These are phyloP conservation scores for Calliphora vomitoria DNA, from an alignment of 2,888 invertebrate genomes.

Conservation along the genomic window DNA sequence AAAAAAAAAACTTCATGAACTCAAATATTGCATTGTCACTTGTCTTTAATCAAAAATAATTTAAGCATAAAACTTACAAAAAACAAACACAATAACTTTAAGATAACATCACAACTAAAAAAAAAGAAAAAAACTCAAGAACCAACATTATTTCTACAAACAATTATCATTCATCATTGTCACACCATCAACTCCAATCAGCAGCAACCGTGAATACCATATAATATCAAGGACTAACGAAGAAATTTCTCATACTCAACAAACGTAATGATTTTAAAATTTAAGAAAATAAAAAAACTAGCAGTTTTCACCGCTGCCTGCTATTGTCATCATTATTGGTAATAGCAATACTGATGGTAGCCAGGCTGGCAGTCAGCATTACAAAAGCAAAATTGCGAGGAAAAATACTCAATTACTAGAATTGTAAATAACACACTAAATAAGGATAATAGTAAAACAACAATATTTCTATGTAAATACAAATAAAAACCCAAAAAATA, in stretches of 20 bases:
- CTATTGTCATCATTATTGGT: neutral
- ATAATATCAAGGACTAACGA: conserved; percentile 4
- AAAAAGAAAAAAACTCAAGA: neutral
- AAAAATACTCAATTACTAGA: conserved; percentile 7
- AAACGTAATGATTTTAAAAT: conserved; percentile 27
- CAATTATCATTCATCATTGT: conserved; percentile 72
- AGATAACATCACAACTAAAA: conserved; percentile 17
- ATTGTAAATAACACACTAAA: conserved; percentile 13
- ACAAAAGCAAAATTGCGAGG: conserved; percentile 10
- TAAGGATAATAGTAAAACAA: conserved; percentile 12
- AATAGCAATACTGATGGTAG: neutral
- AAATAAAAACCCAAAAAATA: conserved; percentile 1
- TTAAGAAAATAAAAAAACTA: neutral
- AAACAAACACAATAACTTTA: conserved; percentile 37
- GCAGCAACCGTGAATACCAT: conserved; percentile 7
- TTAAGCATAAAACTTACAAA: conserved; percentile 55
- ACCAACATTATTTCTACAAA: conserved; percentile 8
- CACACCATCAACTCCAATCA: conserved; percentile 19
- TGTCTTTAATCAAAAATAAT: conserved; percentile 56
- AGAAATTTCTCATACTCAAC: neutral
- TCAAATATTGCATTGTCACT: conserved; percentile 50
- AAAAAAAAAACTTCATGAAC: conserved; percentile 40
- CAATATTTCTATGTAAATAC: conserved; percentile 10
- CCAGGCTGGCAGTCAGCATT: neutral
- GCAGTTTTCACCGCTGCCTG: neutral